Conservation (phyloP, 2,888 invertebrate genomes). For the Latrodectus elegans region DNA sequence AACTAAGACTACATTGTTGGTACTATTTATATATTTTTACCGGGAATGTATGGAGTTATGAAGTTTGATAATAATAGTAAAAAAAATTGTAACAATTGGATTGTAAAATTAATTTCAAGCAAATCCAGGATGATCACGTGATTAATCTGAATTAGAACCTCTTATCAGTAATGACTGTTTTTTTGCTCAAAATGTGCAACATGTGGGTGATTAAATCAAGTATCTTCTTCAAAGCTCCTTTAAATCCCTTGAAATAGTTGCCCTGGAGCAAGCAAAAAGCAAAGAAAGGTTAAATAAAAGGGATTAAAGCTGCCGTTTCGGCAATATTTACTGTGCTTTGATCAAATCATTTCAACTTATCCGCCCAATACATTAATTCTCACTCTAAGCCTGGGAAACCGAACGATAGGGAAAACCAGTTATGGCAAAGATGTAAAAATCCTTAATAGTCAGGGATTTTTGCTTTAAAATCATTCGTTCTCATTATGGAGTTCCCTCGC, state of each 20-base stretch:
- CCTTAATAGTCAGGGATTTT: slow-evolving; percentile 1
- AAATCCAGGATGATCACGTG: too few species aligned
- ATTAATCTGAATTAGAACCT: too few species aligned
- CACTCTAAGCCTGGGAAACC: not conserved
- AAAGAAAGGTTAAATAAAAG: not conserved
- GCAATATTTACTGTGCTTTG: slow-evolving; percentile 5
- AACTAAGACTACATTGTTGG: too few species aligned
- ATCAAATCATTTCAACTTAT: slow-evolving; percentile 1
- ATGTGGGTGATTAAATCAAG: slow-evolving; percentile 5
- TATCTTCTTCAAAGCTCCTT: not conserved
- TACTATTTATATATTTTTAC: too few species aligned
- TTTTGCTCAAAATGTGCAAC: not conserved
- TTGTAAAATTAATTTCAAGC: too few species aligned
- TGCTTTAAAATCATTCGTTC: not conserved
- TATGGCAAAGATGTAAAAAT: not conserved
- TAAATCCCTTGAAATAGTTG: not conserved
- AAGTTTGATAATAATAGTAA: too few species aligned
- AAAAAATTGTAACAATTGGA: too few species aligned
- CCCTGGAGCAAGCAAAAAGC: not conserved
- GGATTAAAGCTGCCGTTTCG: not conserved
- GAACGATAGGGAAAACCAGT: not conserved
- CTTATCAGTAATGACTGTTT: too few species aligned
- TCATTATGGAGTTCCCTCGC: not conserved
- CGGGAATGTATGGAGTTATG: too few species aligned
- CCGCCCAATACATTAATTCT: not conserved